Percentiles rank a stretch among this genome's conserved stretches.
Evolutionary conservation across 2,797 vertebrate species (phyloP).

Genomic region (Coregonus suidteri): DNA sequence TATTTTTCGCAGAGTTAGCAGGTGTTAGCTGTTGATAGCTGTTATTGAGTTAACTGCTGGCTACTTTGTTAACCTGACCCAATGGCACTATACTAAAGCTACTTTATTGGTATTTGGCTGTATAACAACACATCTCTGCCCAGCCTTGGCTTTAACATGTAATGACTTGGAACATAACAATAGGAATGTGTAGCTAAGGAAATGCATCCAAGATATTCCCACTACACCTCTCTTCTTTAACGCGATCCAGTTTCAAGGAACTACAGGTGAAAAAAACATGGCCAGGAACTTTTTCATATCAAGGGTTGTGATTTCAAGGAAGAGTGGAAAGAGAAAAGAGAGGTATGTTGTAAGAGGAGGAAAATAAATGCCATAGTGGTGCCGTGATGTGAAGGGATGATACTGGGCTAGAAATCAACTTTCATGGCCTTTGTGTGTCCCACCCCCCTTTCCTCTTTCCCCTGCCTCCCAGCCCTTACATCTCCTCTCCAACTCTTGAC

Average conservation of each 20-base stretch:
- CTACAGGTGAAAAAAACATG: conserved; percentile 30
- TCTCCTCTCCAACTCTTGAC: conserved; percentile 49
- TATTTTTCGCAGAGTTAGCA: conserved; percentile 4
- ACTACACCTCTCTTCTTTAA: conserved; percentile 3
- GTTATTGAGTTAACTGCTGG: conserved; percentile 18
- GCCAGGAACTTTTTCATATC: conserved; percentile 37
- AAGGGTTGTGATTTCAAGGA: conserved; percentile 47
- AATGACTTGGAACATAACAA: conserved; percentile 13
- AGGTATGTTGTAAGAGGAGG: conserved; percentile 50
- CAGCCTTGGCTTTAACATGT: conserved; percentile 17
- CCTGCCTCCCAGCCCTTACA: conserved; percentile 24
- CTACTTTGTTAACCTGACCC: neutral
- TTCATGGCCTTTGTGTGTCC: conserved; percentile 15
- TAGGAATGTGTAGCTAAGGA: conserved; percentile 17
- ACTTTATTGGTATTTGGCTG: conserved; percentile 12
- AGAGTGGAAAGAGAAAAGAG: conserved; percentile 32
- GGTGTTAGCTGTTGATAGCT: conserved; percentile 22
- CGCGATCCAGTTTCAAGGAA: neutral
- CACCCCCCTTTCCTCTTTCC: neutral
- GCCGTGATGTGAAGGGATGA: conserved; percentile 43
- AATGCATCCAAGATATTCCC: conserved; percentile 9
- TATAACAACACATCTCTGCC: conserved; percentile 21
- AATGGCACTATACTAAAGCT: conserved; percentile 19
- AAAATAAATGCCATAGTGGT: conserved; percentile 57
- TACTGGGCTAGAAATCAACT: neutral